phyloP scores from a whole-genome alignment of 2,888 invertebrate genomes.

The Rhogogaster chlorosoma region DNA sequence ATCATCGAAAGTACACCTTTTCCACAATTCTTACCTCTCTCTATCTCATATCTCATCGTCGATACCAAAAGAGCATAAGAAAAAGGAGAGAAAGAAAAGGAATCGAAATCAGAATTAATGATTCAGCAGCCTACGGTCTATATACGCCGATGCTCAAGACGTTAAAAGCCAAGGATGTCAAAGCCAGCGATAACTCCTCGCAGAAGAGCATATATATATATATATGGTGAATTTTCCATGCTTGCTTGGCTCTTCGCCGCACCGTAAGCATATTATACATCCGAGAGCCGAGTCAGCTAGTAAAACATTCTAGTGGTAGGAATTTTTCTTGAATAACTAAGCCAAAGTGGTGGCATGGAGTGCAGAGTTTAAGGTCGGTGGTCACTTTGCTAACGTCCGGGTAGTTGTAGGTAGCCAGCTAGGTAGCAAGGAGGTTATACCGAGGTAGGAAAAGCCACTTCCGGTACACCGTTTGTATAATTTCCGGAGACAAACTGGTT shows the following conservation, averaged over 20 bases:
- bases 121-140: background rate
- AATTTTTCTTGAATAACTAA: slow-evolving; percentile 46
- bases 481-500: slow-evolving; percentile 51
- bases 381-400: slow-evolving; percentile 30
- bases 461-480: slow-evolving; percentile 47
- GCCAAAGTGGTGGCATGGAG: background rate
- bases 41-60: background rate
- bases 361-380: background rate
- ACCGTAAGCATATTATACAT: background rate
- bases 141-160: background rate
- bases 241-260: background rate
- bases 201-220: too few relatives aligned
- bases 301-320: slow-evolving; percentile 44
- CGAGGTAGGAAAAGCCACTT: slow-evolving; percentile 29
- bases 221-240: background rate
- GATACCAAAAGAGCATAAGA: background rate
- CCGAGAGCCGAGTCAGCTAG: slow-evolving; percentile 8
- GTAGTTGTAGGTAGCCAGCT: background rate
- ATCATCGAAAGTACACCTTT: background rate
- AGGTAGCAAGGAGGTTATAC: background rate
- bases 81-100: background rate
- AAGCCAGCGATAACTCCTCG: too few relatives aligned
- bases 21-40: background rate
- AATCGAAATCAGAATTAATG: background rate
- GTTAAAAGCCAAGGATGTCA: background rate